These are phyloP conservation scores for Syrrhaptes paradoxus DNA, from an alignment of 2,113 vertebrate species.

Conservation along the genomic window DNA sequence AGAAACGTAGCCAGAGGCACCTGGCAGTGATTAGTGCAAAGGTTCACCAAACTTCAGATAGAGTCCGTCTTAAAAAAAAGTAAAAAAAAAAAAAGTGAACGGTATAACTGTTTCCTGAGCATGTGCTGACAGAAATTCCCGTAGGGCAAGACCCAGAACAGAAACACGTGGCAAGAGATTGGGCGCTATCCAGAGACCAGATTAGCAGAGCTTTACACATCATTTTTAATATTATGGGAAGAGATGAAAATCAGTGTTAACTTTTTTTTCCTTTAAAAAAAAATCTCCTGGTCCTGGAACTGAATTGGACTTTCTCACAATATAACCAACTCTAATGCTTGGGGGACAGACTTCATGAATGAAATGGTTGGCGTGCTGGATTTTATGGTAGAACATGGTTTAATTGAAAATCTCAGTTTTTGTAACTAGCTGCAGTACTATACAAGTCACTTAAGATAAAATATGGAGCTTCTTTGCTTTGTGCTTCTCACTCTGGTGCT, in stretches of 20 bases:
- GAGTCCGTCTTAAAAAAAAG: slow-evolving; percentile 64
- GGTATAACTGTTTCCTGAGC: slow-evolving; percentile 91
- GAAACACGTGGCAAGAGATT: slow-evolving; percentile 83
- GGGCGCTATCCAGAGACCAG: slow-evolving; percentile 74
- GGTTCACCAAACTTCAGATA: slow-evolving; percentile 88
- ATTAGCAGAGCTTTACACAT: slow-evolving; percentile 80
- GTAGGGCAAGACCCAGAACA: slow-evolving; percentile 78
- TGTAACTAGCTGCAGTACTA: not conserved
- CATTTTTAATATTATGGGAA: slow-evolving; percentile 68
- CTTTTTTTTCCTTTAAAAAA: not conserved
- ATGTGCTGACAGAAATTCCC: slow-evolving; percentile 90
- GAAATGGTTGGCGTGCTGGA: not conserved
- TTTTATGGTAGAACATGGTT: not conserved
- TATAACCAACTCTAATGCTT: not conserved
- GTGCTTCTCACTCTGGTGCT: not conserved
- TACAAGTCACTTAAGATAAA: not conserved
- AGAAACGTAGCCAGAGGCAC: slow-evolving; percentile 74
- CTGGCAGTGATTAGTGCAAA: slow-evolving; percentile 88
- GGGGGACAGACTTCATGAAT: slow-evolving; percentile 50
- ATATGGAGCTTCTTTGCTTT: not conserved
- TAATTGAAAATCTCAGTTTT: not conserved
- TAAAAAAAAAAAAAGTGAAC: slow-evolving; percentile 82
- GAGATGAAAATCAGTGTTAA: slow-evolving; percentile 65
- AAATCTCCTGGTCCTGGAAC: slow-evolving; percentile 43
- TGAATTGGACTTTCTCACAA: slow-evolving; percentile 37